Conservation (phyloP, 2,888 invertebrate species). For the Macrophya annulata region DNA sequence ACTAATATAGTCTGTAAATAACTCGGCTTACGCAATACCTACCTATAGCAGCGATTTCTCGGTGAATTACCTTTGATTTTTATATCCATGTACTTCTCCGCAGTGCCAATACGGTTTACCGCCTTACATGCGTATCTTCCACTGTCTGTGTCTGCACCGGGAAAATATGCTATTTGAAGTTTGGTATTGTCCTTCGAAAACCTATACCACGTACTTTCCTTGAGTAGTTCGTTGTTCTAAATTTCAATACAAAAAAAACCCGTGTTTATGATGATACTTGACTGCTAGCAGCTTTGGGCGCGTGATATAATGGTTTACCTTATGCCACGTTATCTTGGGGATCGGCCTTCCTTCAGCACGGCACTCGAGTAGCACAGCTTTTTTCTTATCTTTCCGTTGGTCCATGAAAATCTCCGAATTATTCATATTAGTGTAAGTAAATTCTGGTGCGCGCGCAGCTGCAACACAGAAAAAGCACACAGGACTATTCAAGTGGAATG, state of each 20-base stretch:
- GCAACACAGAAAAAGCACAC: constrained; percentile 61
- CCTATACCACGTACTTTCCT: constrained; percentile 72
- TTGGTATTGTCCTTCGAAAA: constrained; percentile 74
- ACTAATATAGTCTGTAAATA: background rate
- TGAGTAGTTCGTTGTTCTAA: constrained; percentile 66
- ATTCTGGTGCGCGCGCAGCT: constrained; percentile 80
- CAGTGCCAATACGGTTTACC: constrained; percentile 81
- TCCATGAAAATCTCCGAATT: constrained; percentile 74
- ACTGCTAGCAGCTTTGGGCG: background rate
- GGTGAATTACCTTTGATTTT: constrained; percentile 79
- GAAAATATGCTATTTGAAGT: constrained; percentile 82
- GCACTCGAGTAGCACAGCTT: constrained; percentile 68
- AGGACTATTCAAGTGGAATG: constrained; percentile 28
- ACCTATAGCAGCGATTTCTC: background rate
- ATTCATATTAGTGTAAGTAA: constrained; percentile 79
- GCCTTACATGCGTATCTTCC: constrained; percentile 83
- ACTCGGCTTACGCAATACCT: background rate
- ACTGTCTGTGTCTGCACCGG: constrained; percentile 83
- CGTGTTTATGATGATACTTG: too few relatives aligned
- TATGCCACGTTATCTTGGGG: constrained; percentile 85
- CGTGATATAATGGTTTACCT: constrained; percentile 80
- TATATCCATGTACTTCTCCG: constrained; percentile 76
- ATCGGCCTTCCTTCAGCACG: constrained; percentile 70
- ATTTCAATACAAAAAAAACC: constrained; percentile 61
- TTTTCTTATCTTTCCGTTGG: constrained; percentile 70